These are phyloP conservation scores for Tenrec ecaudatus DNA, from an alignment of 2,113 vertebrate species.

Conservation along the genomic window DNA sequence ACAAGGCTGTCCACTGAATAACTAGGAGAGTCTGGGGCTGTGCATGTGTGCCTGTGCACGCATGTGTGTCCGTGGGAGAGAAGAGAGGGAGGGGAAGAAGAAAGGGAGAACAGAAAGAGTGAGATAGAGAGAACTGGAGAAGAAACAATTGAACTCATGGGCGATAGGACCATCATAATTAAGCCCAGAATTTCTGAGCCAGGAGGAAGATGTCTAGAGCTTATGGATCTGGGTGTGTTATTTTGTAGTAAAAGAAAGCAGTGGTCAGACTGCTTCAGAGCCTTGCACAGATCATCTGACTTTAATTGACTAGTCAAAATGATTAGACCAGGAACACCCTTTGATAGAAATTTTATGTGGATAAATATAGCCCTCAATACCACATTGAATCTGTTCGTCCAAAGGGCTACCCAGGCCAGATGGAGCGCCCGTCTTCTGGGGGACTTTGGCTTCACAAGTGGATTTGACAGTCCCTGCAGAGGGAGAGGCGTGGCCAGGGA, in stretches of 20 bases:
- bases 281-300: neutral
- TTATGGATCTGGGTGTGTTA: slow-evolving; percentile 11
- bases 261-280: neutral
- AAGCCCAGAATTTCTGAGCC: neutral
- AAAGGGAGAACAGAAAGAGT: too few relatives aligned
- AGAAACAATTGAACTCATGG: neutral
- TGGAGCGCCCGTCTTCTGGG: too few relatives aligned
- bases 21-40: neutral
- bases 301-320: neutral
- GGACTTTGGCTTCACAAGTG: neutral
- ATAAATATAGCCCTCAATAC: neutral
- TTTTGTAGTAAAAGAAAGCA: slow-evolving; percentile 43
- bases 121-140: too few relatives aligned
- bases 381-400: neutral
- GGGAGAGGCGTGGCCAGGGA: neutral
- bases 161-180: neutral
- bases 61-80: neutral
- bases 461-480: neutral
- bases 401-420: neutral
- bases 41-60: neutral
- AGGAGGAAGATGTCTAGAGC: slow-evolving; percentile 1
- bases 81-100: neutral
- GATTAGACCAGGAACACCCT: neutral
- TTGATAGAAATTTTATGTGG: slow-evolving; percentile 28
- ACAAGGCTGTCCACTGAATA: neutral